Base-by-base conservation (phyloP, 2,797 vertebrate species). In the Myiotriccus ornatus region DNA sequence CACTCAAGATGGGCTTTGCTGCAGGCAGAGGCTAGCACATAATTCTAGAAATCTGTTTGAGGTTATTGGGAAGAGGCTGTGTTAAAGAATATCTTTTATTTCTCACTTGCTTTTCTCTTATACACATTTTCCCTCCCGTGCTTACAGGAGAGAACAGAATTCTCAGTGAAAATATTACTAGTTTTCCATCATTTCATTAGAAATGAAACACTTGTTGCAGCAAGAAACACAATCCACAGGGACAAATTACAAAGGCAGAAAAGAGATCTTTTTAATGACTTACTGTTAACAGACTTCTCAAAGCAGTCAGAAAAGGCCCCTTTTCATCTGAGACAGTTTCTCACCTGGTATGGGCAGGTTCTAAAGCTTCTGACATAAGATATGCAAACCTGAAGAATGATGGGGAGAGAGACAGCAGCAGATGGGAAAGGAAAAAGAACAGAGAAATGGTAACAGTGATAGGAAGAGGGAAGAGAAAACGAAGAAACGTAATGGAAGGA, bases 281-380 rank as follows among this genome's bases (percentile, higher is more conserved):
- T 97, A 56, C 95, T 97, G 97, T 96, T 97, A 97, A 97, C 97
- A 97, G 97, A 97, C 94, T 97, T 97, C 86, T 76, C 88, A 94
- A 95, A 94, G 95, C 87, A 94, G 73, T 76, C 85, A 94, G 78
- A 96, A 94, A 95, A 95, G 75, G 94, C 73, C 77, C 63, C 89
- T 96, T 97, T 97, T 97, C 70, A 94, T 96, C 71, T 56, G 75
- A 94, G 95, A 74, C 70, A 88, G 83, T 97, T 97, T 97, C 96
- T 97, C 95, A 94, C 95, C 90, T 96, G 95, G 85, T 89, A 60
- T 35, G 90, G 87, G 90, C 91, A 93, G 83, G 53, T 89, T 96
- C 89, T 95, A 93, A 95, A 96, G 79, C 87, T 94, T 83, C 90
- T 96, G 95, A 96, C 83, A 96, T 65, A 94, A 80, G 95, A 97